Base-by-base conservation (phyloP, 2,113 vertebrate species). In the Microcebus jonahi region DNA sequence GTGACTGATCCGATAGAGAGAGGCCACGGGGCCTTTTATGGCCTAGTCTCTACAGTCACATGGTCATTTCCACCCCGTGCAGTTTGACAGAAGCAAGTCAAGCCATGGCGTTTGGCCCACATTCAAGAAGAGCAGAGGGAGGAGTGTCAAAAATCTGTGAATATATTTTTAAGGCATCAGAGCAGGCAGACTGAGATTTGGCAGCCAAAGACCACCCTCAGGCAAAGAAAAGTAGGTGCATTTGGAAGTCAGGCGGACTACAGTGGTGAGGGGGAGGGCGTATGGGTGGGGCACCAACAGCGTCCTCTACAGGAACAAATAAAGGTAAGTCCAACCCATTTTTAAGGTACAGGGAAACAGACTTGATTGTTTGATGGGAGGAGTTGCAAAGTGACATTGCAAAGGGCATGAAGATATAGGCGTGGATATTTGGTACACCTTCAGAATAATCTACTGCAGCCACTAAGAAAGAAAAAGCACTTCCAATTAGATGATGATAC, bases 111-210 rank as follows among this genome's bases (percentile, higher is more conserved):
- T 53, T 23, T 91, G 89, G 70, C 42, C 65, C 48, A 45, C 5
- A 4, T 48, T 97, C 70, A 95, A 93, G 71, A 65, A 34, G n/a
- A 68, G 36, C 14, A 9, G 67, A 42, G 59, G 45, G 36, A 84
- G 31, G 73, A 50, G 23, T 36, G 50, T 61, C 23, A 57, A 75
- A 18, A 50, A 48, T 2, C 8, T 65, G 77, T 57, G 20, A 91
- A 48, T 84, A 63, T 79, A 83, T 61, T 93, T 77, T 95, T 87
- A 81, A 92, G 34, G 20, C 65, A 95, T 82, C 50, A 45, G 2
- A 75, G 36, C 42, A 18, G 61, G 36, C 55, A 89, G 63, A 86
- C 29, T 8, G 14, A 39, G 73, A n/a, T 83, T 81, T 93, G 77
- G 94, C 71, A 85, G 71, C 81, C 77, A 61, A 59, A 89, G 42